These are phyloP conservation scores for Crioceris asparagi DNA, from an alignment of 2,888 invertebrate species.

Conservation along the genomic window DNA sequence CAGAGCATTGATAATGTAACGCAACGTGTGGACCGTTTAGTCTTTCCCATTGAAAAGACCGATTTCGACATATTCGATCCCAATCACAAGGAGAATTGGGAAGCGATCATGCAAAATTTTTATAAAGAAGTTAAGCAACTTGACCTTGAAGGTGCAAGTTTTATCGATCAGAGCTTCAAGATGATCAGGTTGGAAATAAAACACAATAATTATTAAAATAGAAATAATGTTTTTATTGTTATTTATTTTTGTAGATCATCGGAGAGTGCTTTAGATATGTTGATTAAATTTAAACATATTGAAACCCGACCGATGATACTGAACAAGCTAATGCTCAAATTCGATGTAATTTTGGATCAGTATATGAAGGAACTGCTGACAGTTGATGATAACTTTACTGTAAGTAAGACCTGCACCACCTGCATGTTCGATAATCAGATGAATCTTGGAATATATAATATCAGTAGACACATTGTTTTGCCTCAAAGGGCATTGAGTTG, in stretches of 20 bases:
- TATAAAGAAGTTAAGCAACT: conserved; percentile 61
- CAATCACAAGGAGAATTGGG: conserved; percentile 77
- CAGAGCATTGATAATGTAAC: conserved; percentile 77
- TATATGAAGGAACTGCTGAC: conserved; percentile 72
- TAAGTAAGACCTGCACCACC: conserved; percentile 37
- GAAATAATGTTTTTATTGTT: neutral
- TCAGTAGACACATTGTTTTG: too few relatives aligned
- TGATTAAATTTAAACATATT: conserved; percentile 69
- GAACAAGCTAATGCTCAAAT: conserved; percentile 65
- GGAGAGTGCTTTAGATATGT: conserved; percentile 68
- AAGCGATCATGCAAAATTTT: conserved; percentile 67
- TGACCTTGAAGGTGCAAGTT: conserved; percentile 72
- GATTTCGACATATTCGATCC: conserved; percentile 76
- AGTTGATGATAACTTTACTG: conserved; percentile 61
- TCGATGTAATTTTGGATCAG: conserved; percentile 73
- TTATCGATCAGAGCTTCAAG: conserved; percentile 79
- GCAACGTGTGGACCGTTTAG: conserved; percentile 65
- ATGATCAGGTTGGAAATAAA: conserved; percentile 44
- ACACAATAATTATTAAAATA: neutral
- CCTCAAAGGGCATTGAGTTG: too few relatives aligned
- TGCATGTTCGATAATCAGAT: too few relatives aligned
- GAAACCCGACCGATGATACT: conserved; percentile 66
- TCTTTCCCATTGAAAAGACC: conserved; percentile 62
- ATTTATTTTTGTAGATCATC: conserved; percentile 47
- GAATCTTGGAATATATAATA: too few relatives aligned